These are phyloP conservation scores for Caloenas nicobarica DNA, from an alignment of 2,113 vertebrate genomes.

Conservation along the genomic window DNA sequence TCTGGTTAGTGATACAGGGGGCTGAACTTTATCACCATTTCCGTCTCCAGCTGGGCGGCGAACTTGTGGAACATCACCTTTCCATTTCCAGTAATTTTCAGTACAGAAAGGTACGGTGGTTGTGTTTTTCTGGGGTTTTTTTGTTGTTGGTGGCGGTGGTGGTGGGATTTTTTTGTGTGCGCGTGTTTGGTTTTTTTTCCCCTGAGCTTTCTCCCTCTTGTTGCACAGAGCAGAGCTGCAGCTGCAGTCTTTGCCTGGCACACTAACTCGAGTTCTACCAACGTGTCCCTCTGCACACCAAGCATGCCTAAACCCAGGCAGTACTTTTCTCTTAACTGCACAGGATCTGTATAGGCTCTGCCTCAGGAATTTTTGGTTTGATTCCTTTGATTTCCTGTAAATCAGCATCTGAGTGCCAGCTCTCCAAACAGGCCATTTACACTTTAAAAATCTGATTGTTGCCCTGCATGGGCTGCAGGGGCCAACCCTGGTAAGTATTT, in stretches of 20 bases:
- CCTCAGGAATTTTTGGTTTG: background rate
- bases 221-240: background rate
- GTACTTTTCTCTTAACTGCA: background rate
- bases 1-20: background rate
- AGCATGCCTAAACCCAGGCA: background rate
- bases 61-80: background rate
- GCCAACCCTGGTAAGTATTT: background rate
- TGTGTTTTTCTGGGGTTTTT: background rate
- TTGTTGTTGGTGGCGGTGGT: too few relatives aligned
- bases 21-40: background rate
- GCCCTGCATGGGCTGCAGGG: background rate
- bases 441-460: background rate
- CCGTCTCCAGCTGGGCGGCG: background rate
- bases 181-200: too few relatives aligned
- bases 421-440: background rate
- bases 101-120: background rate
- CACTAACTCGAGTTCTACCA: accelerated
- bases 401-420: background rate
- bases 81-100: background rate
- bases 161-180: too few relatives aligned
- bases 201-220: accelerated
- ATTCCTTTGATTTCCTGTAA: background rate
- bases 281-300: background rate
- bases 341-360: background rate
- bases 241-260: background rate